Base-by-base conservation (phyloP, 2,888 invertebrate species). In the Rhagium mordax region DNA sequence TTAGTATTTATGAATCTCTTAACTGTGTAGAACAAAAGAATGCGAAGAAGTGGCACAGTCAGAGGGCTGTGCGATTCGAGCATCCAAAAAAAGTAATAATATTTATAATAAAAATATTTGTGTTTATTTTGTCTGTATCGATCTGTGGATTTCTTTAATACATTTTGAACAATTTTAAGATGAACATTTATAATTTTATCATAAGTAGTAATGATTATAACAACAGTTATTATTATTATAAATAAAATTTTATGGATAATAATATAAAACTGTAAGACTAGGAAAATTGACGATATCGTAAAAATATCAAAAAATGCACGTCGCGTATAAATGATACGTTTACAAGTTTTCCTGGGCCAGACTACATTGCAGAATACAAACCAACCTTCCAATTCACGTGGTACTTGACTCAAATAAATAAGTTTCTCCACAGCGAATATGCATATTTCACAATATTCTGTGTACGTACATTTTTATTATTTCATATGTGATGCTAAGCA, bases 271-370 rank as follows among this genome's bases (percentile, higher is more conserved):
- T n/a, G n/a, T 41, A 41, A 18, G 1, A 53, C 33, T 41, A 65
- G 65, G 65, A 53, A 65, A 53, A 53, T 53, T 65, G 18, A 65
- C 53, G 53, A 65, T 65, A 53, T 65, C 20, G 33, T 33, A 20
- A 65, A 53, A 65, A 53, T 53, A 27, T 16, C 15, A n/a, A 64
- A 70, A 55, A 51, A 62, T 70, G 61, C 62, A 51, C 16, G 55
- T 61, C 62, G 62, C 70, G 62, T 70, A 62, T 70, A 55, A 70
- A 55, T 70, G 70, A 70, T 70, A 70, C 70, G 47, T 55, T 70
- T 70, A 13, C n/a, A 68, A 68, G 47, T 70, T 62, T 55, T 55
- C 64, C 64, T 27, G 51, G 69, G 70, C 62, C 53, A 64, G 55
- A 70, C 47, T 70, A 53, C 62, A 53, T 51, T 20, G 33, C 55